Evolutionary conservation across 2,797 vertebrate species (phyloP).

Genomic region (Lateolabrax maculatus): DNA sequence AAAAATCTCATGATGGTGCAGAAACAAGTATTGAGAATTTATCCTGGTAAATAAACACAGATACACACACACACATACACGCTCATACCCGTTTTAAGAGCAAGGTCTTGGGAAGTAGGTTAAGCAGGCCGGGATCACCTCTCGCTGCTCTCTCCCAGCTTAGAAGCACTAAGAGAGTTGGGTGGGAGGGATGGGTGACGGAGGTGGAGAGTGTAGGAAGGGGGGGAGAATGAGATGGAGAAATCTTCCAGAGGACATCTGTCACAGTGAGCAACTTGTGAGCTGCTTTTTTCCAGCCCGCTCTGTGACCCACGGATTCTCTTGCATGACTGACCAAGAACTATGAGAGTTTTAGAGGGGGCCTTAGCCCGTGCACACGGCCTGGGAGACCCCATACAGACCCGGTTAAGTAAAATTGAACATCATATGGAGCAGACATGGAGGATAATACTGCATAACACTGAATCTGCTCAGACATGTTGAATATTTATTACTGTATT

Average conservation of each 20-base stretch:
- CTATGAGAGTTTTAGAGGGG: constrained; percentile 69
- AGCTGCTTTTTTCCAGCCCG: constrained; percentile 77
- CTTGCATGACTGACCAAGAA: constrained; percentile 81
- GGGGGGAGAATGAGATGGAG: constrained; percentile 42
- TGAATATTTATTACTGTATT: background rate
- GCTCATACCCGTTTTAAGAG: constrained; percentile 41
- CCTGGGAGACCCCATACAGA: constrained; percentile 60
- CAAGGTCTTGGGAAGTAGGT: constrained; percentile 82
- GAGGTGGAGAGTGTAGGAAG: constrained; percentile 52
- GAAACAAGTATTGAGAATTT: constrained; percentile 25
- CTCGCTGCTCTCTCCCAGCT: constrained; percentile 66
- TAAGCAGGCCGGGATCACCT: constrained; percentile 78
- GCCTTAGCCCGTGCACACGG: constrained; percentile 53
- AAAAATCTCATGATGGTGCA: constrained; percentile 16
- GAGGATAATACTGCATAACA: constrained; percentile 13
- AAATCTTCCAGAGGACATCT: constrained; percentile 84
- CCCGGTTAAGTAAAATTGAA: constrained; percentile 37
- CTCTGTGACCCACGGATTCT: constrained; percentile 78
- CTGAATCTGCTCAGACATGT: constrained; percentile 2
- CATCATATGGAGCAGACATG: constrained; percentile 3
- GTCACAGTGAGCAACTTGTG: constrained; percentile 78
- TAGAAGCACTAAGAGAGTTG: constrained; percentile 49
- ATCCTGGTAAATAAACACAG: constrained; percentile 45
- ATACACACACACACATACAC: constrained; percentile 24
- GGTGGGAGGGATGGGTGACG: constrained; percentile 53